A percentile compares a stretch with the other conserved stretches of the same genome.
Conservation (phyloP, 2,113 vertebrate genomes). For the Agapornis roseicollis region DNA sequence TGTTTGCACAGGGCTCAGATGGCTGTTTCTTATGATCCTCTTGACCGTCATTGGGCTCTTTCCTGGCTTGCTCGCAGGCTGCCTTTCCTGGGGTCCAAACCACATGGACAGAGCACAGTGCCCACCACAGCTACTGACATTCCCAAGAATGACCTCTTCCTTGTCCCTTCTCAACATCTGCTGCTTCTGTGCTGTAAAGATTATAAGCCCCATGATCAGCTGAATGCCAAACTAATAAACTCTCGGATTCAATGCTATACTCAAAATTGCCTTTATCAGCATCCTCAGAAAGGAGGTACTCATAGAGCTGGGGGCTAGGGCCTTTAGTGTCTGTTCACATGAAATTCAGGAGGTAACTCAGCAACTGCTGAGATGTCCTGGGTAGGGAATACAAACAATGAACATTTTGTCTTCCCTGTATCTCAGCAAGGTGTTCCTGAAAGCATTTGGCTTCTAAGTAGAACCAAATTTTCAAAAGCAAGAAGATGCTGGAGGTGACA, state of each 20-base stretch:
- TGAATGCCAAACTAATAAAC: neutral
- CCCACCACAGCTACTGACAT: neutral
- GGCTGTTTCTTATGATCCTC: neutral
- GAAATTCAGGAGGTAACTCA: neutral
- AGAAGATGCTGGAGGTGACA: neutral
- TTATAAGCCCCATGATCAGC: neutral
- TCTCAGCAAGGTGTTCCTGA: neutral
- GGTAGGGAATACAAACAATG: neutral
- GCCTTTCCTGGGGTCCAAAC: fast-evolving
- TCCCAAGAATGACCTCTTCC: neutral
- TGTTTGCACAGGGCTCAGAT: neutral
- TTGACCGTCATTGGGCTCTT: neutral
- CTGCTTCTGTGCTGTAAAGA: neutral
- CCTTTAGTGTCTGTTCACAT: neutral
- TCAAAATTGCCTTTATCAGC: neutral
- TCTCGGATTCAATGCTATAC: neutral
- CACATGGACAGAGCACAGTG: neutral
- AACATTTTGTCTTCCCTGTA: neutral
- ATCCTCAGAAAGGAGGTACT: neutral
- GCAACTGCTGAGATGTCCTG: neutral
- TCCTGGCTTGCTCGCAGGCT: neutral
- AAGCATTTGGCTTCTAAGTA: neutral
- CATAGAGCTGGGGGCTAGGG: neutral
- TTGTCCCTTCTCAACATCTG: neutral
- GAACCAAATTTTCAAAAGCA: neutral